Evolutionary conservation across 2,888 invertebrate genomes (phyloP).

Genomic region (Macrophya annulata): DNA sequence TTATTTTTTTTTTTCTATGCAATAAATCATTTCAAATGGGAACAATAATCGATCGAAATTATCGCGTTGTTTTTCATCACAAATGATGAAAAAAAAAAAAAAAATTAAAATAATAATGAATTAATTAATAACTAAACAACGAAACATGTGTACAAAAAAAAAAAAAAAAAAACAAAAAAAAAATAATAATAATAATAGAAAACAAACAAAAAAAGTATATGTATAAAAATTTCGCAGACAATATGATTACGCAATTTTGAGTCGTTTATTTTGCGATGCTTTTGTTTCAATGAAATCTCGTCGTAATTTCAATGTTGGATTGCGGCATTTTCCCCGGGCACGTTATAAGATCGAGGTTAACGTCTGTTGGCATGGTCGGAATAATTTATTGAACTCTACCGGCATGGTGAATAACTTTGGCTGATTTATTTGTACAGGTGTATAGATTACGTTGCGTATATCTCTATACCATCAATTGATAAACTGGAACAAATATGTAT

Average conservation of each 20-base stretch:
- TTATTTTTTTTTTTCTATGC: neutral
- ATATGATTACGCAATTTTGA: neutral
- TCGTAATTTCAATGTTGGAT: neutral
- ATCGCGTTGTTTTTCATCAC: neutral
- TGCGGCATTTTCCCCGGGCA: neutral
- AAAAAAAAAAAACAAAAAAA: too few species aligned
- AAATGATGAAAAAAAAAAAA: too few species aligned
- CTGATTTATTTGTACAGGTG: constrained; percentile 39
- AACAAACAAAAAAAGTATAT: too few species aligned
- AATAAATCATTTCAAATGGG: neutral
- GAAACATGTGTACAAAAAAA: too few species aligned
- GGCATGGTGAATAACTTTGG: constrained; percentile 43
- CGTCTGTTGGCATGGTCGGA: constrained; percentile 22
- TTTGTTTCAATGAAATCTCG: neutral
- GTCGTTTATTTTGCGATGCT: constrained; percentile 4
- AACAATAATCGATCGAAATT: neutral
- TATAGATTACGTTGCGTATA: neutral
- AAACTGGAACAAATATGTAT: neutral
- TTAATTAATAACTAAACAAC: too few species aligned
- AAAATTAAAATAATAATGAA: too few species aligned
- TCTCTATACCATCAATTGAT: constrained; percentile 1
- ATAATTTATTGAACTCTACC: constrained; percentile 48
- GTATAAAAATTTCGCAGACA: too few species aligned
- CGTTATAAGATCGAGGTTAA: constrained; percentile 31
- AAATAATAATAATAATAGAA: too few species aligned